Conservation (phyloP, 2,113 vertebrate genomes). For the Zootoca vivipara region DNA sequence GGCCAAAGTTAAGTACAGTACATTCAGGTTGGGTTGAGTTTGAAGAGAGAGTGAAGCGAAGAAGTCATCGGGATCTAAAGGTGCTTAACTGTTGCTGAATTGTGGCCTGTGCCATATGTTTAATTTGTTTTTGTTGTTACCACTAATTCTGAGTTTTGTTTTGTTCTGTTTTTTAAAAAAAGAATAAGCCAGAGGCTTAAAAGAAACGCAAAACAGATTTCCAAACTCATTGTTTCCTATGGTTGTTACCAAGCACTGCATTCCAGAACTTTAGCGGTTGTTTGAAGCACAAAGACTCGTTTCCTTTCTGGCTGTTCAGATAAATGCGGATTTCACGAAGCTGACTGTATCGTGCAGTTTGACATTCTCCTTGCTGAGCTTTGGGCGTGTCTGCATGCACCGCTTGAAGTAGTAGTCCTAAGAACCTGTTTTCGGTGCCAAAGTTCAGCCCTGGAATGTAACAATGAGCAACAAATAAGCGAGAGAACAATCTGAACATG, state of each 20-base stretch:
- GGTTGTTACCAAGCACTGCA: conserved; percentile 7
- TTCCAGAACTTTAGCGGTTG: background rate
- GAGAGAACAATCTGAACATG: background rate
- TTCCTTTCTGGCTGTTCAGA: conserved; percentile 37
- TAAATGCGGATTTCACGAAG: conserved; percentile 28
- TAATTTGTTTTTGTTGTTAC: background rate
- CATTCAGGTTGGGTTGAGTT: background rate
- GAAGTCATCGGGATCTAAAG: background rate
- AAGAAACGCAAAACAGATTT: background rate
- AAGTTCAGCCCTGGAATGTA: background rate
- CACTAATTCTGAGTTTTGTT: background rate
- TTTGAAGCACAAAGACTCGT: conserved; percentile 24
- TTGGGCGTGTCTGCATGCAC: background rate
- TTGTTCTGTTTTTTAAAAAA: background rate
- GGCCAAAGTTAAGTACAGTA: too few relatives aligned
- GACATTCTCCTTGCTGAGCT: conserved; percentile 16
- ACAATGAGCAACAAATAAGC: background rate
- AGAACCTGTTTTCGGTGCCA: background rate
- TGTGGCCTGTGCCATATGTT: background rate
- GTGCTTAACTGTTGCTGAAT: background rate
- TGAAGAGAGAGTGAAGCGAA: background rate
- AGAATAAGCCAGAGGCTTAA: conserved; percentile 33
- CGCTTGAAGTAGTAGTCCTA: background rate
- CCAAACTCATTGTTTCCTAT: conserved; percentile 22
- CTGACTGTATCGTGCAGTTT: conserved; percentile 25